Base-by-base conservation (phyloP, 2,888 invertebrate species). In the Glyphotaelius pellucidus region DNA sequence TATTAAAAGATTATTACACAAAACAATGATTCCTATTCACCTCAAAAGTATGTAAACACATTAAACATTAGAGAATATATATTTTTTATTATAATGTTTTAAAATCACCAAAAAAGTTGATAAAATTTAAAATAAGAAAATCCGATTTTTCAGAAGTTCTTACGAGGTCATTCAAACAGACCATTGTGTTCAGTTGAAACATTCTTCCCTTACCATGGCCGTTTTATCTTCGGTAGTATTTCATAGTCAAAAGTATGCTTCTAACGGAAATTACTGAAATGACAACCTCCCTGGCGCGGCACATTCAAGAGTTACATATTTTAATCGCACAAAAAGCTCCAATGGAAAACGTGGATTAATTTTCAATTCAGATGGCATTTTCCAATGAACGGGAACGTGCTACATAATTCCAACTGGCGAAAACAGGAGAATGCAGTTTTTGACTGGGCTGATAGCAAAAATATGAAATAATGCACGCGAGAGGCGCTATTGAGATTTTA, bases 231-330 rank as follows among this genome's bases (percentile, higher is more conserved):
- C 31, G 87, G 52, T 83, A 91, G 81, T 91, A 91, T 91, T 91
- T 91, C 91, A 91, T 7, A 91, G 88, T 83, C 87, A 91, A 47
- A 91, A 91, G 88, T 91, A 88, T 83, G 83, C 81, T 88, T 83
- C 83, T n/a, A 88, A 52, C 91, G 91, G 91, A 91, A 91, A 91
- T 91, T 91, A 91, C 88, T 91, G 88, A 67, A 91, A 91, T 88
- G 91, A 91, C 83, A 89, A 52, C 88, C 81, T 32, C 67, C 80
- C 91, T 52, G 88, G 42, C 87, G 67, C 38, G 80, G 89, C 38
- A 52, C 88, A 67, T 81, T 81, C 81, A 89, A 81, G 47, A 80
- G 88, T 83, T 52, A 91, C 81, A 67, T 91, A 88, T 91, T 91
- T 91, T 91, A 91, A 91, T 91, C 91, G 80, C 52, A 81, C 88